Base-by-base conservation (phyloP, 2,797 vertebrate species). In the Alfaro cultratus region DNA sequence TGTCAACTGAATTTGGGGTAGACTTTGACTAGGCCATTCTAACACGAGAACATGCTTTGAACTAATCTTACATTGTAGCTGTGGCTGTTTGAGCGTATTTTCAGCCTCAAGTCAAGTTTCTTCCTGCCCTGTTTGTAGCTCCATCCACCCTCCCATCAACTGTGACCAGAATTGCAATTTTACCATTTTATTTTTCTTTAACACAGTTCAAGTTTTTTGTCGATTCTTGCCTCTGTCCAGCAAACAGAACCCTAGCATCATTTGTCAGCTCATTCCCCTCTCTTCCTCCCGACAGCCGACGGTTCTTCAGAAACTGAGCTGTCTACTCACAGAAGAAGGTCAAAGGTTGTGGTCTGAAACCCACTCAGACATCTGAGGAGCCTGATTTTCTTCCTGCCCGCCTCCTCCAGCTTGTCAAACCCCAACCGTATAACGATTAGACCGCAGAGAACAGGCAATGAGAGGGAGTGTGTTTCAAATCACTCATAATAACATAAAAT, bases 351-450 rank as follows among this genome's bases (percentile, higher is more conserved):
- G 74, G 77, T 85, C 68, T 2, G 36, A 86, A 90, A 85, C 92
- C 93, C 91, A 93, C 93, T 90, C 92, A 92, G 85, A 91, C 87
- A 88, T 93, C 82, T 77, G 85, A 93, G 90, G 80, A 91, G 83
- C 73, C 79, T 0, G 46, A 79, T 83, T 71, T 91, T 87, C 80
- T 89, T 87, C 91, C 85, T 76, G 77, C 86, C 77, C 79, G 12
- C 86, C 89, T 80, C 86, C 89, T 84, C 85, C 90, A 75, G 77
- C 81, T 76, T 85, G 83, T 91, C 92, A 87, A 73, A 85, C 51
- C 60, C 41, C 49, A 36, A 77, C 79, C n/a, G 1, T 79, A 88
- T 73, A 89, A 62, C 82, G 79, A 71, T 82, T 85, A 76, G 87
- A 88, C 85, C 83, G 9, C 21, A 71, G 76, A 77, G 64, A 88